phyloP scores from a whole-genome alignment of 2,113 vertebrate genomes.

The Sturnus vulgaris region DNA sequence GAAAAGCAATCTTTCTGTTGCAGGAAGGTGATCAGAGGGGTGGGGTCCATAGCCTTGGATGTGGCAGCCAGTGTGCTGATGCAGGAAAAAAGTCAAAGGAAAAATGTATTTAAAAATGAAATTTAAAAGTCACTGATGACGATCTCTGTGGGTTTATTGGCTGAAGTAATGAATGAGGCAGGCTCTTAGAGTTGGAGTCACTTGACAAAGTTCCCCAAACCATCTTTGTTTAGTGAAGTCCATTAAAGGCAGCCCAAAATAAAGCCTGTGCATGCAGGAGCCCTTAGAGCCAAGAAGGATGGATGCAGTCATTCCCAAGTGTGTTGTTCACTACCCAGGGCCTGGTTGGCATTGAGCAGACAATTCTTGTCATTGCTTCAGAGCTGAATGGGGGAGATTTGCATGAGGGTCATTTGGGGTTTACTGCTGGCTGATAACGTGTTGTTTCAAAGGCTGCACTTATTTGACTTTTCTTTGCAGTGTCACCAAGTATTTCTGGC shows the following conservation, averaged over 20 bases:
- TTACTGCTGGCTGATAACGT: background rate
- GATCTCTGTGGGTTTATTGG: background rate
- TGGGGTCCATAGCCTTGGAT: background rate
- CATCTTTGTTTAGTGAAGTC: background rate
- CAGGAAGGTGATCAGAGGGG: background rate
- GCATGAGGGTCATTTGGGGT: background rate
- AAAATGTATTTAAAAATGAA: background rate
- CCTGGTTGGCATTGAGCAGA: background rate
- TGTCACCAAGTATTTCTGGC: conserved; percentile 84
- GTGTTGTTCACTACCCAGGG: background rate
- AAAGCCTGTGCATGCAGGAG: background rate
- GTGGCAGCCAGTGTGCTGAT: background rate
- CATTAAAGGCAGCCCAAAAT: background rate
- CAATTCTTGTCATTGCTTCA: background rate
- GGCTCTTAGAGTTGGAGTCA: background rate
- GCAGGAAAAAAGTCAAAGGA: background rate
- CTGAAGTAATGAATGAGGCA: background rate
- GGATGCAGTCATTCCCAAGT: background rate
- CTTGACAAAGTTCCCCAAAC: background rate
- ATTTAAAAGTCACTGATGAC: background rate
- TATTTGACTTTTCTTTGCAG: conserved; percentile 55
- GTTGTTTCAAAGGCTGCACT: background rate
- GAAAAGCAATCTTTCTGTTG: background rate
- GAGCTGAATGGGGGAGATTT: background rate
- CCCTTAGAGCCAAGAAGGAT: background rate